These are phyloP conservation scores for Ptychochromis oligacanthus DNA, from an alignment of 2,113 vertebrate genomes.

Conservation along the genomic window DNA sequence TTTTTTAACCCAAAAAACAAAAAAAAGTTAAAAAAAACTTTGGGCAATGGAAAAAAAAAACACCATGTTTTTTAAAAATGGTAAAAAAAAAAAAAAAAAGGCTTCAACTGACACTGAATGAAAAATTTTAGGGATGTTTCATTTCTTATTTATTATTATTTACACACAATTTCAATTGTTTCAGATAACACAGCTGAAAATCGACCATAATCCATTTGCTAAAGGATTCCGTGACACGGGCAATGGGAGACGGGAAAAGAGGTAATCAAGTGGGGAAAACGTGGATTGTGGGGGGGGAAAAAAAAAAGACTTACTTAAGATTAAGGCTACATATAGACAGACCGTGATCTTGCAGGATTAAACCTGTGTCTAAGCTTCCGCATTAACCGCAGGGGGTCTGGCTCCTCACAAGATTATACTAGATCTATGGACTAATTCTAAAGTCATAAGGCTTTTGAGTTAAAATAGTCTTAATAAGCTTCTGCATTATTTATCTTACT, in stretches of 20 bases:
- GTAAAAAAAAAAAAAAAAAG: too few relatives aligned
- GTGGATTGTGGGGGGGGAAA: neutral
- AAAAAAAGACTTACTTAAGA: neutral
- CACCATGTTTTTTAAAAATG: neutral
- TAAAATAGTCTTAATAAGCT: neutral
- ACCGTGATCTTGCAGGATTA: conserved; percentile 41
- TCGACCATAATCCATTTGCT: conserved; percentile 98
- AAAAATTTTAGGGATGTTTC: neutral
- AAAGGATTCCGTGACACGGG: conserved; percentile 99
- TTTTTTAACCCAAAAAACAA: conserved; percentile 22
- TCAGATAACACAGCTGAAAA: conserved; percentile 99
- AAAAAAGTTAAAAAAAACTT: neutral
- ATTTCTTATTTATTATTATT: neutral
- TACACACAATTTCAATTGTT: conserved; percentile 23
- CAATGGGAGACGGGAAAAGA: conserved; percentile 96
- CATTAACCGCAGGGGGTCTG: conserved; percentile 38
- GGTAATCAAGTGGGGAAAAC: conserved; percentile 79
- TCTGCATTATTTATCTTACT: neutral
- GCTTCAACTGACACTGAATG: neutral
- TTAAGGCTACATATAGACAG: neutral
- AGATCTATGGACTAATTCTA: neutral
- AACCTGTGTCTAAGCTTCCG: conserved; percentile 11
- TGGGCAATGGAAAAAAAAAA: neutral
- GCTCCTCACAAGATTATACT: conserved; percentile 1
- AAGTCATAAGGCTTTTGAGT: neutral